Evolutionary conservation across 1,140 invertebrate genomes (phyloP).

Genomic region (Yoshiicerus persimilis): DNA sequence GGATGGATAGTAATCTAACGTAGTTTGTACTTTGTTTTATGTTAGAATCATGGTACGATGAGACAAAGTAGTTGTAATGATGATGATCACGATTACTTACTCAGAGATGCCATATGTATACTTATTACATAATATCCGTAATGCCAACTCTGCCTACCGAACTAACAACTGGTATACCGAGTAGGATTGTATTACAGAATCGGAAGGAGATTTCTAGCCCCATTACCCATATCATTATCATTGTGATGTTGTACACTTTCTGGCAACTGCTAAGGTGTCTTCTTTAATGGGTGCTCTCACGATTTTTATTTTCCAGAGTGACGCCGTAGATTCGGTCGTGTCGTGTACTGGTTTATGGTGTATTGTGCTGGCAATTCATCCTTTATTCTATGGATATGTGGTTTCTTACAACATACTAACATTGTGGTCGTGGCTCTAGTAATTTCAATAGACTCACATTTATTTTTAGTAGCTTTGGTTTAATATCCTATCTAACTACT

Average conservation of each 20-base stretch:
- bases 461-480: neutral
- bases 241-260: neutral
- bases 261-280: neutral
- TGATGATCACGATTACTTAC: constrained; percentile 6
- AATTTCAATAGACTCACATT: neutral
- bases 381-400: neutral
- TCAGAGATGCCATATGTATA: neutral
- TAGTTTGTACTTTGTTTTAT: neutral
- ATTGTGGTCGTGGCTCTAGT: neutral
- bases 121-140: neutral
- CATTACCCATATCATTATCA: neutral
- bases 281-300: constrained; percentile 17
- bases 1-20: neutral
- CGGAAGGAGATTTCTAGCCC: neutral
- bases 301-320: neutral
- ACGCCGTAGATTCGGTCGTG: neutral
- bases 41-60: neutral
- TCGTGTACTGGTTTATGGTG: neutral
- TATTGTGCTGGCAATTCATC: neutral
- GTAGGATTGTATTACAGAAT: neutral
- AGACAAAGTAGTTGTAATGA: constrained; percentile 10
- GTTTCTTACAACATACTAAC: neutral
- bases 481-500: neutral
- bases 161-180: neutral
- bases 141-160: neutral